Conservation (phyloP, 2,888 invertebrate genomes). For the Apodemia zela region DNA sequence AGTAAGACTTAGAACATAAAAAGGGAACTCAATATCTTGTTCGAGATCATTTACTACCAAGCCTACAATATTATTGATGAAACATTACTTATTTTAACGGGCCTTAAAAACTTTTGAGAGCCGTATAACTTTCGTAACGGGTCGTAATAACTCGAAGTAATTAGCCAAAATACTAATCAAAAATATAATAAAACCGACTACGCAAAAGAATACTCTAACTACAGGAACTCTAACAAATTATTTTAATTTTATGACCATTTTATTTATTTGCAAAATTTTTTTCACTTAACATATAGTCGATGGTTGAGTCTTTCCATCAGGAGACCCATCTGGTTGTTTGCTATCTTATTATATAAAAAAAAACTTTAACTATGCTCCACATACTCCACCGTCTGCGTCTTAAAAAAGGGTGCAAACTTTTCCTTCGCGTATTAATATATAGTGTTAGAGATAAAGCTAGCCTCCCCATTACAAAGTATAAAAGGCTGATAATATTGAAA, state of each 20-base stretch:
- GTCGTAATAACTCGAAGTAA: constrained; percentile 4
- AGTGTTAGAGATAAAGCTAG: too few species aligned
- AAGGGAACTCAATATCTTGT: neutral
- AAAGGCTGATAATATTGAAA: too few species aligned
- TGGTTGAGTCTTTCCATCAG: too few species aligned
- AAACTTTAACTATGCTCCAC: too few species aligned
- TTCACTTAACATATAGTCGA: too few species aligned
- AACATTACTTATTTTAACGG: constrained; percentile 14
- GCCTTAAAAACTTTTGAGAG: neutral
- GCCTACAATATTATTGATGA: constrained; percentile 9
- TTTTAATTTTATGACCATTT: neutral
- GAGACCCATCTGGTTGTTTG: too few species aligned
- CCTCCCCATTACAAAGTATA: too few species aligned
- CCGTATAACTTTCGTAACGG: constrained; percentile 2
- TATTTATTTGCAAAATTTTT: neutral
- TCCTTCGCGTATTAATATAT: too few species aligned
- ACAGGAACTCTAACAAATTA: neutral
- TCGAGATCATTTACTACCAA: neutral
- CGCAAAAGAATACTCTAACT: neutral
- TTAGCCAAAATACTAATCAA: neutral
- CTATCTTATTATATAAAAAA: too few species aligned
- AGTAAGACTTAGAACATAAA: neutral
- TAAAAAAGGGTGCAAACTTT: too few species aligned
- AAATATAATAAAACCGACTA: constrained; percentile 5
- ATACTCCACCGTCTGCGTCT: too few species aligned